Base-by-base conservation (phyloP, 2,888 invertebrate genomes). In the Hecatera dysodea region DNA sequence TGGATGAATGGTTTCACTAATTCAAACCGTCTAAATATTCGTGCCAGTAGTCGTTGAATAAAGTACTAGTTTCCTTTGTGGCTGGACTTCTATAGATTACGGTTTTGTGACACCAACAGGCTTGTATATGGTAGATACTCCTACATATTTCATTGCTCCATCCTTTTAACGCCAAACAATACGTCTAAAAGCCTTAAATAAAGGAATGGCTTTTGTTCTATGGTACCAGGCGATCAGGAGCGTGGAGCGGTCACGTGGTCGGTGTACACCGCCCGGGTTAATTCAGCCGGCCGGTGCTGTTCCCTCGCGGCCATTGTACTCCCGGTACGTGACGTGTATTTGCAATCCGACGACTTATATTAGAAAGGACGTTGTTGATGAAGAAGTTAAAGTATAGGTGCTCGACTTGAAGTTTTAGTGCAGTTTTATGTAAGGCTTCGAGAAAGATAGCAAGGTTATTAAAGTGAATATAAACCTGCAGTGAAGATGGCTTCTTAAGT, bases 261-360 rank as follows among this genome's bases (percentile, higher is more conserved):
- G 73, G 73, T 79, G 77, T 78, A 82, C 75, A 87, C 80, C 82
- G 75, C 77, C 77, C 64, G 77, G 88, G 84, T 84, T 88, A 89
- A 89, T 90, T 89, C 76, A 61, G 67, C 46, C 52, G 63, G 80
- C 82, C 80, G 83, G 80, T 82, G 80, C 84, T 73, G 78, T 77
- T 83, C 86, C 84, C 87, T 69, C 81, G 81, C 82, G 83, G 79
- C 84, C 86, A 86, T 85, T 88, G 87, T 82, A 78, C 82, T 64
- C 67, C 64, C 50, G 48, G 71, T 84, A 91, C 91, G 92, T 91
- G 91, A 91, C 89, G 86, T 87, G 90, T 89, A 86, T 90, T n/a
- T 67, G 70, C 80, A 88, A 91, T 86, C 78, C 75, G 46, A 72
- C 72, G 78, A 81, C 84, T 87, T 90, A 85, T 88, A 87, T 88